Conservation (phyloP, 2,113 vertebrate genomes). For the Triplophysa tibetana region DNA sequence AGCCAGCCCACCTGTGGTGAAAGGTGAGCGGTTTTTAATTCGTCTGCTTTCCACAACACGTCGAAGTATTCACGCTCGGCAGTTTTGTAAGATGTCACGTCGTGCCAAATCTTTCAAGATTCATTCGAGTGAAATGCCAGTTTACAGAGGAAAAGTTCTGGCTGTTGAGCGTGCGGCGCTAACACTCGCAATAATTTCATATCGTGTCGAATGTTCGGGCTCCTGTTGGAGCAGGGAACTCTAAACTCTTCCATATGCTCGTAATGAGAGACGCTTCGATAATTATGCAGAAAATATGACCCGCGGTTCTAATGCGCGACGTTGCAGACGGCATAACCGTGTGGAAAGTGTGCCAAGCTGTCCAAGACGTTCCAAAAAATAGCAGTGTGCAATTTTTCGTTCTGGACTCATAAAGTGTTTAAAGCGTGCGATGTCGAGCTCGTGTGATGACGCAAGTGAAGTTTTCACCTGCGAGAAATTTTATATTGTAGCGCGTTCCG, state of each 20-base stretch:
- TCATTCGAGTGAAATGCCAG: background rate
- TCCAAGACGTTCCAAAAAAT: background rate
- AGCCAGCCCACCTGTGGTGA: conserved; percentile 17
- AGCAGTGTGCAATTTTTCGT: background rate
- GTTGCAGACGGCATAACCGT: background rate
- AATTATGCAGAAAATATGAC: conserved; percentile 9
- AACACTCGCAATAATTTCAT: conserved; percentile 36
- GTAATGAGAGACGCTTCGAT: conserved; percentile 35
- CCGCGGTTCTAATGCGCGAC: background rate
- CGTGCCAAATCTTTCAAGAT: conserved; percentile 30
- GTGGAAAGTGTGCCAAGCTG: conserved; percentile 22
- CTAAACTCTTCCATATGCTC: conserved; percentile 47
- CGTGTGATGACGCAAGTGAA: conserved; percentile 29
- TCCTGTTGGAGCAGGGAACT: conserved; percentile 18
- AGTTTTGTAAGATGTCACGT: background rate
- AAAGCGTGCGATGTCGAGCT: background rate
- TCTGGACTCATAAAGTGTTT: background rate
- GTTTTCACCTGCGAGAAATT: conserved; percentile 43
- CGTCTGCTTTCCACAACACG: conserved; percentile 10
- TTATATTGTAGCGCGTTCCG: background rate
- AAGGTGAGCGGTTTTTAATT: conserved; percentile 15
- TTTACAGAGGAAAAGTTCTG: conserved; percentile 21
- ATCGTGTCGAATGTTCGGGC: conserved; percentile 40
- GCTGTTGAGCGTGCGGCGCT: conserved; percentile 1
- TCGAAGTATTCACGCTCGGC: conserved; percentile 37